A percentile compares a stretch with the other conserved stretches of the same genome.
phyloP scores from a whole-genome alignment of 2,113 vertebrate genomes.

The Elanoides forficatus region DNA sequence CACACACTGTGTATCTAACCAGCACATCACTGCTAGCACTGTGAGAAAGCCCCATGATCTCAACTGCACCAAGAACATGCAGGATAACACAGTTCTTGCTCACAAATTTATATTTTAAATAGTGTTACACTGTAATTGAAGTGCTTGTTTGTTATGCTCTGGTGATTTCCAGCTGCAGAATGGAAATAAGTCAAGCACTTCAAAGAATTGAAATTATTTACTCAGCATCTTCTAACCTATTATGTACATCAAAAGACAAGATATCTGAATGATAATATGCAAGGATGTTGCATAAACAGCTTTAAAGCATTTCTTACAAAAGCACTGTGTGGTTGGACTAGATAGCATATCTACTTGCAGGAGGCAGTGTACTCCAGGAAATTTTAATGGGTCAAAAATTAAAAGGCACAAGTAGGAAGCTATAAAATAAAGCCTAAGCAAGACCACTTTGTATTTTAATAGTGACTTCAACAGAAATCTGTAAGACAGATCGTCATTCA shows the following conservation, averaged over 20 bases:
- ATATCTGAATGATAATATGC: not conserved
- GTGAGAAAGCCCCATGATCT: not conserved
- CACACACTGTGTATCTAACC: not conserved
- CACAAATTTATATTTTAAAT: not conserved
- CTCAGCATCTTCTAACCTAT: not conserved
- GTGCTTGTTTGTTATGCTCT: not conserved
- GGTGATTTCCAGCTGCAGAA: slow-evolving; percentile 23
- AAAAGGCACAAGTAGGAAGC: not conserved
- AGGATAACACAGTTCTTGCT: not conserved
- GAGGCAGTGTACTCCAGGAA: not conserved
- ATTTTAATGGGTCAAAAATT: not conserved
- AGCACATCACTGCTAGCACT: not conserved
- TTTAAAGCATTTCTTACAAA: slow-evolving; percentile 17
- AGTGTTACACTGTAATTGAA: not conserved
- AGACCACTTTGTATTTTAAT: not conserved
- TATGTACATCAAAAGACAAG: slow-evolving; percentile 16
- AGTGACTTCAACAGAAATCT: not conserved
- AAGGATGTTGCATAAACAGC: not conserved
- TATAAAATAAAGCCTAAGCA: not conserved
- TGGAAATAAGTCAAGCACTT: not conserved
- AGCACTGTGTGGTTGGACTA: not conserved
- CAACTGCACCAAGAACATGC: not conserved
- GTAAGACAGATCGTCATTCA: not conserved
- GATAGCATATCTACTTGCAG: not conserved
- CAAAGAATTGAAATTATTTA: slow-evolving; percentile 32